These are phyloP conservation scores for Mellilla xanthometata DNA, from an alignment of 2,888 invertebrate genomes.

Conservation along the genomic window DNA sequence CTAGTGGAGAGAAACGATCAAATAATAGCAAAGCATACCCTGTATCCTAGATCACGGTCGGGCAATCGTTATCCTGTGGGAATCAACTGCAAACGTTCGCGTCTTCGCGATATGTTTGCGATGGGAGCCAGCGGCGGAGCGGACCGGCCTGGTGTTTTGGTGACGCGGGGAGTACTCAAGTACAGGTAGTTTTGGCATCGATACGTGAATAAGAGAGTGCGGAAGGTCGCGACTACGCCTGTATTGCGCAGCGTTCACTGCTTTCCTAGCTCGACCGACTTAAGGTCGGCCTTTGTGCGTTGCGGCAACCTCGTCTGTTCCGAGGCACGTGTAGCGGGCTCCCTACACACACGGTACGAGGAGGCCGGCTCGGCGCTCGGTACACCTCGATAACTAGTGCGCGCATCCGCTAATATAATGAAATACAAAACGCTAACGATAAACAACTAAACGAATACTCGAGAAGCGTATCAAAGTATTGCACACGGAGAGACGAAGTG, in stretches of 20 bases:
- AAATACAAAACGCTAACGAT: constrained; percentile 50
- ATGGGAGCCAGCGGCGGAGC: constrained; percentile 25
- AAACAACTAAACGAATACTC: constrained; percentile 62
- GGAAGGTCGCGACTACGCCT: no score
- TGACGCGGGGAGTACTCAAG: constrained; percentile 28
- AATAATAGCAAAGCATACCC: constrained; percentile 97
- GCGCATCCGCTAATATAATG: constrained; percentile 55
- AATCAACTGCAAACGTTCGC: constrained; percentile 57
- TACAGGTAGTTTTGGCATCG: constrained; percentile 79
- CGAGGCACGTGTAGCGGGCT: constrained; percentile 18
- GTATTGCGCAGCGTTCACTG: no score
- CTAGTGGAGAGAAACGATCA: constrained; percentile 85
- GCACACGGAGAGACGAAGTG: constrained; percentile 62
- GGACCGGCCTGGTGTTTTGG: constrained; percentile 45
- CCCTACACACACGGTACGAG: constrained; percentile 30
- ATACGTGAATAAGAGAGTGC: constrained; percentile 70
- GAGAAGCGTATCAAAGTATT: constrained; percentile 77
- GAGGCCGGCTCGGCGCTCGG: constrained; percentile 46
- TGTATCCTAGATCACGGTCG: constrained; percentile 94
- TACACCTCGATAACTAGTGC: constrained; percentile 55
- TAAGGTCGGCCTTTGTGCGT: constrained; percentile 31
- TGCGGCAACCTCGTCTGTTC: constrained; percentile 23
- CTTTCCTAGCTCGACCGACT: constrained; percentile 15
- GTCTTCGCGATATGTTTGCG: constrained; percentile 70
- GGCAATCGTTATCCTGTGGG: constrained; percentile 78